phyloP scores from a whole-genome alignment of 2,113 vertebrate species.

The Castor canadensis region DNA sequence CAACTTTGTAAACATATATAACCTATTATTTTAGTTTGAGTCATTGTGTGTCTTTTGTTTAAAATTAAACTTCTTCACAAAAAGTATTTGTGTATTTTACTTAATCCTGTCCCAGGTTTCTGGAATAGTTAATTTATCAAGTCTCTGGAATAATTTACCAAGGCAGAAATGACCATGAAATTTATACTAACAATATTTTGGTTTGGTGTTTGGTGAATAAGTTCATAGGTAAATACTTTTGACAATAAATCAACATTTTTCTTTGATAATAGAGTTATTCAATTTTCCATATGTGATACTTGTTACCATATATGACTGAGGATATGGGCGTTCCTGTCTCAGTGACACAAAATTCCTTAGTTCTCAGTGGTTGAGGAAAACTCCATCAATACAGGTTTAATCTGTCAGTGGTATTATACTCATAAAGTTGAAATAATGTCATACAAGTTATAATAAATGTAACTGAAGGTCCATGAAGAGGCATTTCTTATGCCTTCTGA shows the following conservation, averaged over 20 bases:
- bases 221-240: background rate
- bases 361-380: background rate
- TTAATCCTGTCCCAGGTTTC: background rate
- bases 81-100: background rate
- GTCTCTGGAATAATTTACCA: background rate
- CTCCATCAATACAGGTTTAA: accelerated
- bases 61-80: background rate
- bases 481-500: background rate
- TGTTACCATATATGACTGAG: background rate
- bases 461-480: background rate
- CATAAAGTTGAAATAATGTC: background rate
- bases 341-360: background rate
- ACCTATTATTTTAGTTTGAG: background rate
- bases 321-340: background rate
- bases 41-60: background rate
- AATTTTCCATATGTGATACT: background rate
- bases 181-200: background rate
- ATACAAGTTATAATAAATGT: background rate
- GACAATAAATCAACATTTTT: background rate
- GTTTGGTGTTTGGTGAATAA: background rate
- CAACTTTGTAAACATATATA: background rate
- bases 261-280: background rate
- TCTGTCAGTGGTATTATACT: background rate
- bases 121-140: background rate
- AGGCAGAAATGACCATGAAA: background rate